Evolutionary conservation across 2,797 vertebrate genomes (phyloP), one percentile per base, ranked within the genome.

Genomic region (Cossypha dichroa): DNA sequence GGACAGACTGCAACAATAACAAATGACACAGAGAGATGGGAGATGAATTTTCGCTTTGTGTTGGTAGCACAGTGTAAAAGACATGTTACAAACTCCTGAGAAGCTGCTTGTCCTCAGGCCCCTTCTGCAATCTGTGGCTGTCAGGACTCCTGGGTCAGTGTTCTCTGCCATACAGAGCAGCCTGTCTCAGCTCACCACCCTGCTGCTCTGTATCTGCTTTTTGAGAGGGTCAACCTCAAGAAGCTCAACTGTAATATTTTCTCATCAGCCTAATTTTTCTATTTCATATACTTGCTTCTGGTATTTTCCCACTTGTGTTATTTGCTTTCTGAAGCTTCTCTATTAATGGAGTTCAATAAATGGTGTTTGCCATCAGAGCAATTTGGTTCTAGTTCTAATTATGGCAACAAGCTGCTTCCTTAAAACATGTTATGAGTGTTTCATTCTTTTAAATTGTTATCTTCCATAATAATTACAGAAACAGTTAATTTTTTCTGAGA

Each of bases 361-460:
- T 95, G 92, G 88, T 97, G 96, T 98, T 98, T 98, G 96, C 93
- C 96, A 98, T 98, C 96, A 97, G 95, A 98, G 97, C 86, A 98
- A 97, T 98, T 97, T 97, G 94, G 97, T 97, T 97, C 95, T 95
- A 96, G 25, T 97, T 97, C 96, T 98, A 98, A 98, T 98, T 98
- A 97, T 96, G 97, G 96, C 96, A 97, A 97, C 96, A 98, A 98
- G 96, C 94, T 96, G 96, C 97, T 97, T 98, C 97, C 95, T 97
- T 97, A 95, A 97, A 98, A 94, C 72, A 81, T 96, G 91, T 97
- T 97, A 97, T 94, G 96, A 81, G 66, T 96, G 88, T 97, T 97
- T 97, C 96, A 97, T 98, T 97, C 97, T 98, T 98, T 98, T 96
- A 97, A 97, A 98, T 96, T 97, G 93, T 97, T 98, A 96, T 97